Conservation (phyloP, 2,888 invertebrate genomes). For the Perdita meconis region DNA sequence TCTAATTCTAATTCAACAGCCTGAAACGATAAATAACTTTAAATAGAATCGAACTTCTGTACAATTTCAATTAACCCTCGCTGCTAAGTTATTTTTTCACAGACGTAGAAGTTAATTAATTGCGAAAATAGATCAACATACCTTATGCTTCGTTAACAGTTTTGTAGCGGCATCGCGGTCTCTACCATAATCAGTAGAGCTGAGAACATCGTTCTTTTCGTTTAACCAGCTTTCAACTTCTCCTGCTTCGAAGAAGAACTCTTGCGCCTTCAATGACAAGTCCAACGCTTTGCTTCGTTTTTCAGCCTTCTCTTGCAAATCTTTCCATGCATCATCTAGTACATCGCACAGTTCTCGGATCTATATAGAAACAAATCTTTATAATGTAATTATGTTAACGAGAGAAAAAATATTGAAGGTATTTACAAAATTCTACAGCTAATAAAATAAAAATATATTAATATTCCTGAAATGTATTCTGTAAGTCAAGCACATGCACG, state of each 20-base stretch:
- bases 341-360: slow-evolving; percentile 91
- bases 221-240: slow-evolving; percentile 97
- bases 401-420: slow-evolving; percentile 9
- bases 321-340: slow-evolving; percentile 90
- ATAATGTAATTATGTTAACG: slow-evolving; percentile 19
- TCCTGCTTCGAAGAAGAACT: slow-evolving; percentile 95
- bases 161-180: slow-evolving; percentile 96
- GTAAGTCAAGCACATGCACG: slow-evolving; percentile 53
- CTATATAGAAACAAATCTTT: slow-evolving; percentile 81
- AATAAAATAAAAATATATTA: slow-evolving; percentile 2
- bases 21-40: slow-evolving; percentile 82
- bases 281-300: slow-evolving; percentile 92
- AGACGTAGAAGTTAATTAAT: neutral
- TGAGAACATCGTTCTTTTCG: slow-evolving; percentile 93
- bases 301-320: slow-evolving; percentile 89
- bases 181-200: slow-evolving; percentile 94
- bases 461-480: neutral
- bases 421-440: slow-evolving; percentile 6
- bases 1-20: slow-evolving; percentile 95
- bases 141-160: slow-evolving; percentile 97
- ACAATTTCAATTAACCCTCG: no score
- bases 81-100: no score
- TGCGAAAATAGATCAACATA: slow-evolving; percentile 75
- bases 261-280: slow-evolving; percentile 94
- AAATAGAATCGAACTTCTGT: slow-evolving; percentile 6